Percentiles rank a stretch among this genome's conserved stretches.
Conservation (phyloP, 2,113 vertebrate species). For the Rhabdomys dilectus region DNA sequence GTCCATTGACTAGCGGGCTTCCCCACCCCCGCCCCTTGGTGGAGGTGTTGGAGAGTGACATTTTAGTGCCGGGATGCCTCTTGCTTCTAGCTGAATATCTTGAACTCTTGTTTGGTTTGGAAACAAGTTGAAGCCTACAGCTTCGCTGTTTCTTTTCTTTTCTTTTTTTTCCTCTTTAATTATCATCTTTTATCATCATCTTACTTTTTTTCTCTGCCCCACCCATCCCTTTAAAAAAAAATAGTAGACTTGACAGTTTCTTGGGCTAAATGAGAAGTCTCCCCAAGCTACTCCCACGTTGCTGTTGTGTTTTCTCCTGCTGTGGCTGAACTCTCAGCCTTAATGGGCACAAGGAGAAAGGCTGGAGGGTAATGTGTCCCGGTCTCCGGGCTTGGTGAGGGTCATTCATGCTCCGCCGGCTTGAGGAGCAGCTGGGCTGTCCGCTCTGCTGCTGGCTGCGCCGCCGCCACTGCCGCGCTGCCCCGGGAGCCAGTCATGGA, state of each 20-base stretch:
- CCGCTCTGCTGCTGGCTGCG: conserved; percentile 59
- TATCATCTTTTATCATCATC: neutral
- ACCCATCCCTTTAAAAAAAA: neutral
- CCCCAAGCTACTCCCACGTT: conserved; percentile 46
- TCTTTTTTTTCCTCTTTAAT: conserved; percentile 47
- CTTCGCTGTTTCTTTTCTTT: neutral
- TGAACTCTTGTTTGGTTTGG: conserved; percentile 86
- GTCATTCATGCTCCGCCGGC: conserved; percentile 79
- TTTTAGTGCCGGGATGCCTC: conserved; percentile 83
- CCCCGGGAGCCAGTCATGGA: conserved; percentile 89
- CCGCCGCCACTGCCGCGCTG: neutral
- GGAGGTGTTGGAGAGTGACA: conserved; percentile 85
- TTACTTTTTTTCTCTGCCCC: neutral
- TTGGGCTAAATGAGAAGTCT: conserved; percentile 72
- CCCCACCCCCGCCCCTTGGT: conserved; percentile 85
- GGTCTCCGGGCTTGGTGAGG: neutral
- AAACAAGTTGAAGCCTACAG: conserved; percentile 60
- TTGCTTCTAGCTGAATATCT: conserved; percentile 77
- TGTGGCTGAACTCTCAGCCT: conserved; percentile 58
- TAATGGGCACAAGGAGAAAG: conserved; percentile 55
- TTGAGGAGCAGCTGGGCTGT: conserved; percentile 75
- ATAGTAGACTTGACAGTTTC: conserved; percentile 53
- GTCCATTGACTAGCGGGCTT: conserved; percentile 85
- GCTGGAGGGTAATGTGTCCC: conserved; percentile 49
- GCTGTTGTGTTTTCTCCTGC: neutral